These are phyloP conservation scores for Acrocephalus arundinaceus DNA, from an alignment of 2,113 vertebrate species.

Conservation along the genomic window DNA sequence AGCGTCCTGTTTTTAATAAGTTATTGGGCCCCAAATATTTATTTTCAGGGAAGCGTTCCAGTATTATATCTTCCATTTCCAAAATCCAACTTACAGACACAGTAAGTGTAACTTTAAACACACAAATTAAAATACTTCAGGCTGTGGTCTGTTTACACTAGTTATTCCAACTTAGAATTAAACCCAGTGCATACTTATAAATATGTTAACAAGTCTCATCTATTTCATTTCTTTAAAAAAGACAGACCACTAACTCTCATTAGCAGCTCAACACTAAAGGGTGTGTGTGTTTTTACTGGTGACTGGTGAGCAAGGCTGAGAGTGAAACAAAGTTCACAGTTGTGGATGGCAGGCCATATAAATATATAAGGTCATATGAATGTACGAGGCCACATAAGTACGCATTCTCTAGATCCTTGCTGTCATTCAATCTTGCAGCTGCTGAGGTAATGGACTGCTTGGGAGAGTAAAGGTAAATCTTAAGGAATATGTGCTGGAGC, in stretches of 20 bases:
- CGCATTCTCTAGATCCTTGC: background rate
- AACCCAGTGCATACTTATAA: constrained; percentile 45
- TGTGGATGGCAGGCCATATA: constrained; percentile 3
- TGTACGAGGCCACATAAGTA: background rate
- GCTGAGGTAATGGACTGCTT: background rate
- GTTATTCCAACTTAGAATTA: constrained; percentile 55
- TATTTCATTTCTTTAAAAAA: constrained; percentile 11
- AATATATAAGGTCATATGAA: background rate
- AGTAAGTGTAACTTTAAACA: constrained; percentile 60
- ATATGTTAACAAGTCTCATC: constrained; percentile 60
- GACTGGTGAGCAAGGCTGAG: constrained; percentile 18
- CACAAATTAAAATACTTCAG: constrained; percentile 61
- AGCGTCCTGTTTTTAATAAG: constrained; percentile 49
- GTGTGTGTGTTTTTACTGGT: constrained; percentile 9
- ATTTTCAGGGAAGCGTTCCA: constrained; percentile 57
- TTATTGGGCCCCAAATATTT: constrained; percentile 47
- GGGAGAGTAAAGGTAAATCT: background rate
- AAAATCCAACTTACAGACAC: constrained; percentile 45
- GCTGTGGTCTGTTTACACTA: constrained; percentile 56
- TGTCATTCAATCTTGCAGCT: background rate
- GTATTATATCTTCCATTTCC: constrained; percentile 29
- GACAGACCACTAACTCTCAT: constrained; percentile 38
- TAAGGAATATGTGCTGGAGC: background rate
- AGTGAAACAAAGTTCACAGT: constrained; percentile 37
- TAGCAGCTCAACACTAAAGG: constrained; percentile 29